Percentiles rank a stretch among this genome's conserved stretches.
These are phyloP conservation scores for Lepidochitona cinerea DNA, from an alignment of 2,888 invertebrate genomes.

Conservation along the genomic window DNA sequence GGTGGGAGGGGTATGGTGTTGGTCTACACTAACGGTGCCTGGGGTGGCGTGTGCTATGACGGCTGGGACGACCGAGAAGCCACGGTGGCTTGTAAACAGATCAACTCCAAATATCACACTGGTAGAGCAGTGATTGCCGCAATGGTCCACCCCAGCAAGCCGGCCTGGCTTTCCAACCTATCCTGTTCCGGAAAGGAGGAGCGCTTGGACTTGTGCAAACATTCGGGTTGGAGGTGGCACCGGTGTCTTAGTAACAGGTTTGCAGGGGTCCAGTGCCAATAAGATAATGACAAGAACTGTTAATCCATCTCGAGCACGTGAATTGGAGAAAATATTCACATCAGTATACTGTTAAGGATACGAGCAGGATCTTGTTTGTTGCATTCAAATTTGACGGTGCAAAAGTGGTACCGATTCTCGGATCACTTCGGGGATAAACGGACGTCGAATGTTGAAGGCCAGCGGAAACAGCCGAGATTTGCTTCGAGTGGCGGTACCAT, in stretches of 20 bases:
- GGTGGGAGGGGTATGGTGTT: background rate
- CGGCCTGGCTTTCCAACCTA: constrained; percentile 42
- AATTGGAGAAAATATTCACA: background rate
- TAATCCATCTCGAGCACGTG: background rate
- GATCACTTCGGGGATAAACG: too few species aligned
- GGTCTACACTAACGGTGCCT: constrained; percentile 27
- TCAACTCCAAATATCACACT: constrained; percentile 37
- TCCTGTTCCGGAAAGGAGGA: constrained; percentile 38
- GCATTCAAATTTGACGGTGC: too few species aligned
- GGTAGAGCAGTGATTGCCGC: background rate
- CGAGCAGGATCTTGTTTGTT: too few species aligned
- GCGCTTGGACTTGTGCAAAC: constrained; percentile 41
- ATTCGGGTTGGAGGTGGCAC: constrained; percentile 23
- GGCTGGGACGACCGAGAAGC: constrained; percentile 51
- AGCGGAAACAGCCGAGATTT: too few species aligned
- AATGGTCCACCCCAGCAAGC: background rate
- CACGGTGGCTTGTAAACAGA: constrained; percentile 49
- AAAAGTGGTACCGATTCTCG: too few species aligned
- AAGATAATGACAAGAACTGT: background rate
- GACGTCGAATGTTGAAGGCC: too few species aligned
- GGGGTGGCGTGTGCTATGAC: constrained; percentile 48
- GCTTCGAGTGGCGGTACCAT: too few species aligned
- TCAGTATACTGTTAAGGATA: background rate
- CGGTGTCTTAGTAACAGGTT: background rate
- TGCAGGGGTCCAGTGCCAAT: background rate